Evolutionary conservation across 2,888 invertebrate genomes (phyloP).

Genomic region (Epistrophe grossulariae): DNA sequence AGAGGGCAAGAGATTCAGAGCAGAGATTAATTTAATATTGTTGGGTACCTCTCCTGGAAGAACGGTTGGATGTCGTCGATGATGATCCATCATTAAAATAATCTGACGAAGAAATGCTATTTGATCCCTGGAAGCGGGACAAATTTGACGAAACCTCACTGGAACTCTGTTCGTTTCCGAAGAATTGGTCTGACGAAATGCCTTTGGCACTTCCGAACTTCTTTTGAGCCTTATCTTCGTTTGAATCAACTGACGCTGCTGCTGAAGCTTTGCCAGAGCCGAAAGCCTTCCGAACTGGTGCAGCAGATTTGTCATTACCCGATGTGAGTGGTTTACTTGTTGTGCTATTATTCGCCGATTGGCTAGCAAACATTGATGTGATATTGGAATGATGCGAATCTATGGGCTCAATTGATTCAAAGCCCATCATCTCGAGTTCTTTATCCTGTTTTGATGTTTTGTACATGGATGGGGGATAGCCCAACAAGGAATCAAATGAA

Average conservation of each 20-base stretch:
- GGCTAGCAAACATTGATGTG: conserved; percentile 81
- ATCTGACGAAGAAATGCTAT: conserved; percentile 98
- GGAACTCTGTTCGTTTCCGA: conserved; percentile 88
- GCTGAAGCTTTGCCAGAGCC: conserved; percentile 47
- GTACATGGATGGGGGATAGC: conserved; percentile 80
- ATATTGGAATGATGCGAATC: conserved; percentile 81
- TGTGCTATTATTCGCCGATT: conserved; percentile 25
- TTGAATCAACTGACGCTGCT: conserved; percentile 39
- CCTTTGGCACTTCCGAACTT: conserved; percentile 99
- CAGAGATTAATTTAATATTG: neutral
- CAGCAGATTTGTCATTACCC: conserved; percentile 66
- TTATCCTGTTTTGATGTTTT: conserved; percentile 80
- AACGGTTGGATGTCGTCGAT: conserved; percentile 77
- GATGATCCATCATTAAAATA: conserved; percentile 90
- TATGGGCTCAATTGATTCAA: conserved; percentile 83
- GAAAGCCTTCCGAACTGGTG: conserved; percentile 72
- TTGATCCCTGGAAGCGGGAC: conserved; percentile 95
- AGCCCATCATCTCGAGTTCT: conserved; percentile 82
- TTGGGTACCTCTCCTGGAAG: conserved; percentile 70
- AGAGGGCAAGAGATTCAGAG: neutral
- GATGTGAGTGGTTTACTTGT: conserved; percentile 67
- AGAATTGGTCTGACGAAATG: conserved; percentile 98
- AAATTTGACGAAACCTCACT: conserved; percentile 86
- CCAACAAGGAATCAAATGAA: conserved; percentile 67
- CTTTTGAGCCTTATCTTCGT: conserved; percentile 93